Evolutionary conservation across 1,140 invertebrate genomes (phyloP), one percentile per base, ranked within the genome.

Genomic region (Meloidogyne hapla): DNA sequence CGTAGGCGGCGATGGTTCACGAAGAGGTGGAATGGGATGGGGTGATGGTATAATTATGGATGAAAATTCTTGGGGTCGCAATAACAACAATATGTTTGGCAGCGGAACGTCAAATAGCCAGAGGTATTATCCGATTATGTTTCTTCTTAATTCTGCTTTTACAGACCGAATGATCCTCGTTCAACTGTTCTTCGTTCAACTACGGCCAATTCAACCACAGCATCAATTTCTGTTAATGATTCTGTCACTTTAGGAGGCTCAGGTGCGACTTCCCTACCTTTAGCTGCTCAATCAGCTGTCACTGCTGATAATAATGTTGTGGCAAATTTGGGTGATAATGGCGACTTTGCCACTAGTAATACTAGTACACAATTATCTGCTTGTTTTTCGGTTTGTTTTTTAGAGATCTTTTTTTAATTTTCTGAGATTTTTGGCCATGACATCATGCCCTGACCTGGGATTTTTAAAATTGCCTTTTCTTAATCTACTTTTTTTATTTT

Each of bases 401-500:
- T 75, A 26, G 10, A 26, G 79, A 23, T 64, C 68, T 0, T n/a
- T 21, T 5, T 21, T 71, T 21, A 69, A 81, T 42, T 72, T 81
- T 9, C 67, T 81, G 13, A 65, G n/a, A n/a, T n/a, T n/a, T n/a
- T n/a, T n/a, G n/a, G n/a, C n/a, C n/a, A n/a, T n/a, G n/a, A n/a
- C n/a, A n/a, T n/a, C n/a, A n/a, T n/a, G n/a, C n/a, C n/a, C n/a
- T n/a, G n/a, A n/a, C n/a, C n/a, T n/a, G n/a, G n/a, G n/a, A n/a
- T n/a, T n/a, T n/a, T n/a, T n/a, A n/a, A n/a, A n/a, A n/a, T n/a
- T n/a, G n/a, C n/a, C n/a, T 77, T n/a, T 45, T 56, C 23, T n/a
- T n/a, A n/a, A 85, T 76, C 42, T 72, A 78, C 12, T 56, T 85
- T 26, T 66, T 83, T 4, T 5, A n/a, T 56, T n/a, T 56, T 56